These are phyloP conservation scores for Pedetes capensis DNA, from an alignment of 2,113 vertebrate genomes.

Conservation along the genomic window DNA sequence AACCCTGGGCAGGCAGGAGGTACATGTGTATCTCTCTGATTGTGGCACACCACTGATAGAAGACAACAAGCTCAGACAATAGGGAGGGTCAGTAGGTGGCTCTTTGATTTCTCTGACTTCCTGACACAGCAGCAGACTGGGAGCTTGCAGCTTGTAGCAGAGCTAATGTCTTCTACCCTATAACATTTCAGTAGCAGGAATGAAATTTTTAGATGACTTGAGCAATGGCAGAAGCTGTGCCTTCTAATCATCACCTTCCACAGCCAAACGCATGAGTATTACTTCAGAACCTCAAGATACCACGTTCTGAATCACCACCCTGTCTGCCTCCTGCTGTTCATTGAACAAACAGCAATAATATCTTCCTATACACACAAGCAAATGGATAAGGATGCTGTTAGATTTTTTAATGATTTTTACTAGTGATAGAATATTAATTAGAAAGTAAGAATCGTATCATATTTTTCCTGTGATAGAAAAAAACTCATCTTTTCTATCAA, in stretches of 20 bases:
- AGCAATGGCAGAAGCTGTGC: fast-evolving
- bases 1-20: slow-evolving; percentile 80
- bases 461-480: neutral
- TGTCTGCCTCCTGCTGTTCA: neutral
- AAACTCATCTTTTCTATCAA: neutral
- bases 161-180: slow-evolving; percentile 15
- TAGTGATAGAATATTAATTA: neutral
- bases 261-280: neutral
- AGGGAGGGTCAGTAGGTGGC: slow-evolving; percentile 84
- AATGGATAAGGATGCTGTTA: neutral
- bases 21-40: slow-evolving; percentile 85
- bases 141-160: slow-evolving; percentile 68
- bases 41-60: slow-evolving; percentile 81
- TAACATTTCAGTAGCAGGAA: slow-evolving; percentile 26
- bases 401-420: neutral
- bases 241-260: neutral
- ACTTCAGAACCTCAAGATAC: neutral
- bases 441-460: neutral
- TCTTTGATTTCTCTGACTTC: slow-evolving; percentile 84
- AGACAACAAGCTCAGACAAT: slow-evolving; percentile 84
- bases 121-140: slow-evolving; percentile 73
- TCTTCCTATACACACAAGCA: neutral
- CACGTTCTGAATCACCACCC: fast-evolving
- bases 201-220: neutral
- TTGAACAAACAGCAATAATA: neutral